Percentiles rank a stretch among this genome's conserved stretches.
Conservation (phyloP, 2,113 vertebrate genomes). For the Tonatia bakeri region DNA sequence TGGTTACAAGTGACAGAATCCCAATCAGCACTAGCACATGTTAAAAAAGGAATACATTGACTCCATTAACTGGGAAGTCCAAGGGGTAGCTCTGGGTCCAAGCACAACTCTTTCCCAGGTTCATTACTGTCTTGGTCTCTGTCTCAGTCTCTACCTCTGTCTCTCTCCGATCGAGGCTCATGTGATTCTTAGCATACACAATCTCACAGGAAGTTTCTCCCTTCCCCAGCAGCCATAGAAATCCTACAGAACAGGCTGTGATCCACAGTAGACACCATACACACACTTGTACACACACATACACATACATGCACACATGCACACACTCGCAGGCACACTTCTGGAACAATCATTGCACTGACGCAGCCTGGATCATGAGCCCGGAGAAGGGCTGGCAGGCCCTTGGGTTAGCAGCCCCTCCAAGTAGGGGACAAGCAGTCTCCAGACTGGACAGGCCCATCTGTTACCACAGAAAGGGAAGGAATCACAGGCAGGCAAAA, state of each 20-base stretch:
- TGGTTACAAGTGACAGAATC: neutral
- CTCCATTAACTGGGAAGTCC: neutral
- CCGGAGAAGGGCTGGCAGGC: too few relatives aligned
- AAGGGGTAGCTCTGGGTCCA: neutral
- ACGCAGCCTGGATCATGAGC: neutral
- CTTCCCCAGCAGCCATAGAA: neutral
- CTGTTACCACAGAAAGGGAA: neutral
- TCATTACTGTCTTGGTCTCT: neutral
- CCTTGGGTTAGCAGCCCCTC: neutral
- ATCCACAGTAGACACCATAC: neutral
- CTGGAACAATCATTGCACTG: neutral
- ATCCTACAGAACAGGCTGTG: neutral
- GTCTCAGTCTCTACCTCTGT: neutral
- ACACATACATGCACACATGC: too few relatives aligned
- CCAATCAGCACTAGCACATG: neutral
- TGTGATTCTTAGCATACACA: neutral
- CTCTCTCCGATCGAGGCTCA: neutral
- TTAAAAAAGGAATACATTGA: neutral
- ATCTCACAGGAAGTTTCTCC: neutral
- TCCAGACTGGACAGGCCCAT: neutral
- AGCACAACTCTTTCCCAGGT: neutral
- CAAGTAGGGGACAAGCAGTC: neutral
- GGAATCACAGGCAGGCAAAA: neutral
- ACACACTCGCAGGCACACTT: neutral
- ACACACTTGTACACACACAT: too few relatives aligned